phyloP scores from a whole-genome alignment of 1,140 invertebrate species.

The Zaprionus africanus region DNA sequence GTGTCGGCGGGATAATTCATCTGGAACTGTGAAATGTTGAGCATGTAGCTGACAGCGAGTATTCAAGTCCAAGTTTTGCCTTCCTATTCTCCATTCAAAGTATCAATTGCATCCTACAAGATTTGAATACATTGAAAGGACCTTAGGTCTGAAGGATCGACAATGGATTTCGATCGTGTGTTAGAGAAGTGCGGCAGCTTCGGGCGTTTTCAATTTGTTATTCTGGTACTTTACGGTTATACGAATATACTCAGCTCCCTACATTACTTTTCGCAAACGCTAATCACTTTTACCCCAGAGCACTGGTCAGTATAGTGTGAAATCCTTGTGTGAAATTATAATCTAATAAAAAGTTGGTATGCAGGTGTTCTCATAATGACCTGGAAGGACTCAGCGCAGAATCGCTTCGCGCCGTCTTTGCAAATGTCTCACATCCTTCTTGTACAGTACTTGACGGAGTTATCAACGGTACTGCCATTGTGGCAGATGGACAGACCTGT shows the following conservation, averaged over 20 bases:
- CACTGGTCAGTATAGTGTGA: slow-evolving; percentile 76
- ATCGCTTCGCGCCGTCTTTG: slow-evolving; percentile 59
- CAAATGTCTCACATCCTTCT: slow-evolving; percentile 56
- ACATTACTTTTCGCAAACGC: slow-evolving; percentile 86
- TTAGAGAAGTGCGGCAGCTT: slow-evolving; percentile 87
- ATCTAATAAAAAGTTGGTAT: background rate
- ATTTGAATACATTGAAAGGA: background rate
- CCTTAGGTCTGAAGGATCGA: background rate
- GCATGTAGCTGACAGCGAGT: slow-evolving; percentile 57
- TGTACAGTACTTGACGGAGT: slow-evolving; percentile 62
- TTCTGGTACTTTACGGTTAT: slow-evolving; percentile 86
- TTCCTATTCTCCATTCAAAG: background rate
- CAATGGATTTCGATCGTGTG: slow-evolving; percentile 86
- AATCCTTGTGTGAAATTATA: background rate
- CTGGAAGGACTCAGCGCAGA: slow-evolving; percentile 52
- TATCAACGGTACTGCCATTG: slow-evolving; percentile 52
- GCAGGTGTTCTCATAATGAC: slow-evolving; percentile 66
- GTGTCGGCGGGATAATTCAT: background rate
- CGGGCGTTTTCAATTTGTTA: slow-evolving; percentile 86
- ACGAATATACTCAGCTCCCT: slow-evolving; percentile 85
- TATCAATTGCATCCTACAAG: background rate
- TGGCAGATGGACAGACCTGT: slow-evolving; percentile 62
- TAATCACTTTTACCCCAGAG: slow-evolving; percentile 85
- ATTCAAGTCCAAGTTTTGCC: background rate
- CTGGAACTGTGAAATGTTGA: slow-evolving; percentile 14